These are phyloP conservation scores for Tinamus guttatus DNA, from an alignment of 2,113 vertebrate genomes.

Conservation along the genomic window DNA sequence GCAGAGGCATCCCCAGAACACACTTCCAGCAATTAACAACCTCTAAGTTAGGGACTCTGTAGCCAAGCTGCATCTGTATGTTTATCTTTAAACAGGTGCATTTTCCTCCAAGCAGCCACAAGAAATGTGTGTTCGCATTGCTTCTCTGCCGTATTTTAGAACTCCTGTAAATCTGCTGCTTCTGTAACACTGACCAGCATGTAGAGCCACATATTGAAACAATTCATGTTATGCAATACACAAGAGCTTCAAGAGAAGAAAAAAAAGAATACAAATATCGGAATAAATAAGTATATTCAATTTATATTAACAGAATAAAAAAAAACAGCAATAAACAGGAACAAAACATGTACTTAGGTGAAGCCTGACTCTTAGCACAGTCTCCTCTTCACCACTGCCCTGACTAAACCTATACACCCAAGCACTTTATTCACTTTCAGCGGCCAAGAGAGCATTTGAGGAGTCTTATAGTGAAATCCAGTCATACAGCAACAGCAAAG, in stretches of 20 bases:
- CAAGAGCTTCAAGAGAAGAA: background rate
- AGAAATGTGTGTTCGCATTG: background rate
- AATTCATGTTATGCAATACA: background rate
- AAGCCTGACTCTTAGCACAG: background rate
- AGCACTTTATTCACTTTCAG: background rate
- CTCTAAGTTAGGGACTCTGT: background rate
- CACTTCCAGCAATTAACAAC: background rate
- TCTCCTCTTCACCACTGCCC: background rate
- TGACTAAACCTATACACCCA: background rate
- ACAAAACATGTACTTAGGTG: accelerated
- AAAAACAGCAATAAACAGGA: background rate
- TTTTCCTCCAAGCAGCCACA: background rate
- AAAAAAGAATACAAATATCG: background rate
- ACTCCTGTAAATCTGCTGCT: background rate
- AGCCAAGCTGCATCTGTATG: background rate
- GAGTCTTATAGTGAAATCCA: background rate
- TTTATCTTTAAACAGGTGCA: background rate
- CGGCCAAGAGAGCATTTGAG: background rate
- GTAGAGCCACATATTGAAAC: background rate
- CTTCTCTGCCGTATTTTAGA: background rate
- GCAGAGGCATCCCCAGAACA: background rate
- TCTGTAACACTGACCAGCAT: background rate
- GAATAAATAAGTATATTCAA: background rate
- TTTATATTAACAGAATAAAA: background rate
- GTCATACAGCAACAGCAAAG: accelerated